phyloP scores from a whole-genome alignment of 2,797 vertebrate genomes.

The Pantherophis alleghaniensis region DNA sequence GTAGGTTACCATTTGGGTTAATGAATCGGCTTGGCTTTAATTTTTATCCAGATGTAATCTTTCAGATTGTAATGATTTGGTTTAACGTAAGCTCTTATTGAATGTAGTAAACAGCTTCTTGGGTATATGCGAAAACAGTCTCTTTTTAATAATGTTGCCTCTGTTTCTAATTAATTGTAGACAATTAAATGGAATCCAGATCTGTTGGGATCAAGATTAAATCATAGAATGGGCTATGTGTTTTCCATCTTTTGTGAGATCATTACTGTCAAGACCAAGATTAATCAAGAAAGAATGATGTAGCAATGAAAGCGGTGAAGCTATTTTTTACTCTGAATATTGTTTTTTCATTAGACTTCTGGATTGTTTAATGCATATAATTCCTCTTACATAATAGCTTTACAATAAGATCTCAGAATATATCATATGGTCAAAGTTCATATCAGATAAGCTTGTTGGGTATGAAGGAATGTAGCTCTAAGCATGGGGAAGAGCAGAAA shows the following conservation, averaged over 20 bases:
- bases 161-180: constrained; percentile 72
- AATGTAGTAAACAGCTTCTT: constrained; percentile 67
- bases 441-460: neutral
- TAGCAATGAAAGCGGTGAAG: constrained; percentile 47
- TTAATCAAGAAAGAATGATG: constrained; percentile 65
- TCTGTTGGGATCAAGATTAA: constrained; percentile 68
- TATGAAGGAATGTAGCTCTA: neutral
- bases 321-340: constrained; percentile 27
- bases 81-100: constrained; percentile 62
- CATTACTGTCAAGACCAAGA: constrained; percentile 70
- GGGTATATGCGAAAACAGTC: constrained; percentile 63
- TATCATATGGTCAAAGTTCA: neutral
- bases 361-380: constrained; percentile 64
- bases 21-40: constrained; percentile 73
- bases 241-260: constrained; percentile 66
- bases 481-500: neutral
- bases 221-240: constrained; percentile 58
- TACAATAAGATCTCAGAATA: constrained; percentile 57
- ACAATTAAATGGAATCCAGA: constrained; percentile 69
- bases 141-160: constrained; percentile 67
- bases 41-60: constrained; percentile 72
- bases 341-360: constrained; percentile 64
- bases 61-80: constrained; percentile 68
- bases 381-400: constrained; percentile 65
- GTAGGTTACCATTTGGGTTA: constrained; percentile 68